Evolutionary conservation across 2,888 invertebrate species (phyloP), one percentile per base, ranked within the genome.

Genomic region (Cryptophagus acutangulus): DNA sequence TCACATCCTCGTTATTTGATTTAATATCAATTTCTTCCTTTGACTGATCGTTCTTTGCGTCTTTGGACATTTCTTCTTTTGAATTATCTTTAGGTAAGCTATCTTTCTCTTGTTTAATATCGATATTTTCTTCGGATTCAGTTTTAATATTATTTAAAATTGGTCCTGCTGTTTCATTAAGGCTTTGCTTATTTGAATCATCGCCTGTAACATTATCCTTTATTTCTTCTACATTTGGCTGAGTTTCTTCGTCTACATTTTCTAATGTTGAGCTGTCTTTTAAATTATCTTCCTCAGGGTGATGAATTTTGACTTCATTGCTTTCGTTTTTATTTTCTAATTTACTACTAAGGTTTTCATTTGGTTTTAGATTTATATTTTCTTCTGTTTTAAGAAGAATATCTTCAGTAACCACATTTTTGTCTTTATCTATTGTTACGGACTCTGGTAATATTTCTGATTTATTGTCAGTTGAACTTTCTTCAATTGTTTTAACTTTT

Each of bases 131-230:
- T 34, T 20, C 9, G 9, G 20, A 6, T 20, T 20, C 20, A 20
- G 9, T 20, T 20, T 20, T 20, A 20, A 9, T 20, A 6, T 20
- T 9, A 20, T 20, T 20, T 20, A 20, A 5, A 20, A 20, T 5
- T 20, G n/a, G n/a, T n/a, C n/a, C n/a, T n/a, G n/a, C n/a, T n/a
- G n/a, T n/a, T n/a, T n/a, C n/a, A n/a, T n/a, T n/a, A n/a, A n/a
- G n/a, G n/a, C n/a, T n/a, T n/a, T n/a, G 24, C 6, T 20, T 20
- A 20, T 9, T 16, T 10, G 16, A 17, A 16, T 29, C 36, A 34
- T 28, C 4, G 10, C 1, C 17, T 33, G 35, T n/a, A 12, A 34
- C 28, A 42, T 42, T 36, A 5, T 25, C 38, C 40, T 33, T 40
- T 26, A 18, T 9, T 14, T 40, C 38, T 12, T 15, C 31, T 16